phyloP scores from a whole-genome alignment of 2,797 vertebrate species.

The Sebastes minor region DNA sequence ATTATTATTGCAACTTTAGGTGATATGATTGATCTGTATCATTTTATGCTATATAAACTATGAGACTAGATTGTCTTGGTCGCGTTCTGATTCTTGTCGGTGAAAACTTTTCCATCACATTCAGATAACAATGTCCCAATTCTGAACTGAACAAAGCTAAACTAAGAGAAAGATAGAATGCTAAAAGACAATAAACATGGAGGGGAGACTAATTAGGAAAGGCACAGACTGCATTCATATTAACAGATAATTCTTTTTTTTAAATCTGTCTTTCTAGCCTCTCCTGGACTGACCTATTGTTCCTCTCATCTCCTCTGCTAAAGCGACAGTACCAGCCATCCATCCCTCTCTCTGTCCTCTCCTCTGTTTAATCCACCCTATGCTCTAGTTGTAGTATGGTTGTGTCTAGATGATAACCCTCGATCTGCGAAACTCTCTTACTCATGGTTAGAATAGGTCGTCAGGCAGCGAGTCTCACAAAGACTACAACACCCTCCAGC shows the following conservation, averaged over 20 bases:
- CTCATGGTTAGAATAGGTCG: too few species aligned
- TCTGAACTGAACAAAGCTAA: not conserved
- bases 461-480: too few species aligned
- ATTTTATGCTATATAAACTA: too few species aligned
- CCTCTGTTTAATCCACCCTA: conserved; percentile 13
- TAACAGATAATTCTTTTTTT: not conserved
- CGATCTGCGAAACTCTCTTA: too few species aligned
- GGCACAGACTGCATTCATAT: not conserved
- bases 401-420: too few species aligned
- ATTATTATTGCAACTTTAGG: not conserved
- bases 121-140: not conserved
- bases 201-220: not conserved
- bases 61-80: not conserved
- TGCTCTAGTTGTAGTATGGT: not conserved
- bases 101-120: not conserved
- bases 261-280: not conserved
- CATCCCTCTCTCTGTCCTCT: not conserved
- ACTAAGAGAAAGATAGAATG: not conserved
- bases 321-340: not conserved
- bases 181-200: not conserved
- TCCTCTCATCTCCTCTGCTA: conserved; percentile 30
- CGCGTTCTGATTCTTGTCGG: not conserved
- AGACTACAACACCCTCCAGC: not conserved
- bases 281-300: not conserved
- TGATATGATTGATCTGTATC: not conserved